A percentile compares a stretch with the other conserved stretches of the same genome.
Evolutionary conservation across 2,113 vertebrate species (phyloP).

Genomic region (Calcarius ornatus): DNA sequence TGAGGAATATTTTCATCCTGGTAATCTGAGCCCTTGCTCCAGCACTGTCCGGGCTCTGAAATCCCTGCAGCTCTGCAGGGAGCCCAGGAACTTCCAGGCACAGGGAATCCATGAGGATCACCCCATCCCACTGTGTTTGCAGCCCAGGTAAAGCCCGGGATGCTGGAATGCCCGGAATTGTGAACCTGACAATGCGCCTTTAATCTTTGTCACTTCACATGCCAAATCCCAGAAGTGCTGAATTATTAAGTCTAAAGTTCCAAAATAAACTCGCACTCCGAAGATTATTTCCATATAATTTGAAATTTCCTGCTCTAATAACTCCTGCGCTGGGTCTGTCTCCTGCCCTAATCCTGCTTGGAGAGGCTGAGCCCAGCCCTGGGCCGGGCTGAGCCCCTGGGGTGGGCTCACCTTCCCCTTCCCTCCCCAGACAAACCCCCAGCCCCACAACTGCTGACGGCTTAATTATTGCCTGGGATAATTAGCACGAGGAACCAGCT

Average conservation of each 20-base stretch:
- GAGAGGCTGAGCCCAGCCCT: slow-evolving; percentile 22
- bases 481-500: slow-evolving; percentile 51
- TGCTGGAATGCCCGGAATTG: neutral
- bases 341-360: slow-evolving; percentile 51
- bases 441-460: slow-evolving; percentile 36
- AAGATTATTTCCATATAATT: slow-evolving; percentile 70
- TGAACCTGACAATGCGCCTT: slow-evolving; percentile 39
- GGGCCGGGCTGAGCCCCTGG: neutral
- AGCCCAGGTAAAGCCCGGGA: neutral
- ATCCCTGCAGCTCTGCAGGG: neutral
- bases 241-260: slow-evolving; percentile 70
- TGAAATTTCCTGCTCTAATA: slow-evolving; percentile 72
- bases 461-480: slow-evolving; percentile 59
- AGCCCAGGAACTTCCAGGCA: neutral
- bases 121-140: neutral
- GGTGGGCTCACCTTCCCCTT: slow-evolving; percentile 38
- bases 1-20: neutral
- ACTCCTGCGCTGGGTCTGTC: slow-evolving; percentile 46
- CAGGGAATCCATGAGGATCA: neutral
- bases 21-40: neutral
- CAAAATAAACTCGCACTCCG: slow-evolving; percentile 63
- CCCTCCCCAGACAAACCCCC: slow-evolving; percentile 19
- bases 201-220: slow-evolving; percentile 64
- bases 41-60: neutral
- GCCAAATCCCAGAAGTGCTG: slow-evolving; percentile 62